phyloP scores from a whole-genome alignment of 2,797 vertebrate species.

The Pangasius mekongensis region DNA sequence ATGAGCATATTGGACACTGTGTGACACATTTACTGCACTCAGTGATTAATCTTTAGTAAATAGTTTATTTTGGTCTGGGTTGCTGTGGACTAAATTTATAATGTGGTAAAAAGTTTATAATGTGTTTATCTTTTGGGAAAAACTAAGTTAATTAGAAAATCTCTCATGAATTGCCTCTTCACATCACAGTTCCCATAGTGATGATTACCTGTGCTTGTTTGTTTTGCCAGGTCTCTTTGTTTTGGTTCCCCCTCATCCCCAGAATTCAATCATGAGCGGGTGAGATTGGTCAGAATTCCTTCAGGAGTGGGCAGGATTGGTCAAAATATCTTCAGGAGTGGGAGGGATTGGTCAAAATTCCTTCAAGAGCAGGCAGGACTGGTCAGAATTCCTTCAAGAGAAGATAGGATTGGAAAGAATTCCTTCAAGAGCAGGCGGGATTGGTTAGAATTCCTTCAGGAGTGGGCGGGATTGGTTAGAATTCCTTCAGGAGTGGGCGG shows the following conservation, averaged over 20 bases:
- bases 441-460: neutral
- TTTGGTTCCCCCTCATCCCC: neutral
- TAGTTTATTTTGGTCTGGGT: neutral
- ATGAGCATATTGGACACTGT: neutral
- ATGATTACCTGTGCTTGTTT: neutral
- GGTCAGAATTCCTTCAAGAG: neutral
- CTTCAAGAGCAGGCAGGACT: neutral
- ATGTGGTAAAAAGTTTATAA: neutral
- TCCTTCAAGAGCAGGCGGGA: neutral
- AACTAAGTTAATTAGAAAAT: neutral
- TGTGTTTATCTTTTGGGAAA: neutral
- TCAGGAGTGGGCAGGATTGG: neutral
- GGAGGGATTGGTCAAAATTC: neutral
- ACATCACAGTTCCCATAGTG: neutral
- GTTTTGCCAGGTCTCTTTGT: neutral
- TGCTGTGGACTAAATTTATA: neutral
- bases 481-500: neutral
- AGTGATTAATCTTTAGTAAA: neutral
- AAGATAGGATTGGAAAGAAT: neutral
- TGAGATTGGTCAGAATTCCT: neutral
- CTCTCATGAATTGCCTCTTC: neutral
- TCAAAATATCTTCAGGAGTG: neutral
- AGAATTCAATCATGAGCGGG: neutral
- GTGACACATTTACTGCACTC: constrained; percentile 10
- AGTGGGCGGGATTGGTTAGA: neutral